Percentiles rank a stretch among this genome's conserved stretches.
phyloP scores from a whole-genome alignment of 92 coral and sea anemone species.

The Chrysogorgia sp. region DNA sequence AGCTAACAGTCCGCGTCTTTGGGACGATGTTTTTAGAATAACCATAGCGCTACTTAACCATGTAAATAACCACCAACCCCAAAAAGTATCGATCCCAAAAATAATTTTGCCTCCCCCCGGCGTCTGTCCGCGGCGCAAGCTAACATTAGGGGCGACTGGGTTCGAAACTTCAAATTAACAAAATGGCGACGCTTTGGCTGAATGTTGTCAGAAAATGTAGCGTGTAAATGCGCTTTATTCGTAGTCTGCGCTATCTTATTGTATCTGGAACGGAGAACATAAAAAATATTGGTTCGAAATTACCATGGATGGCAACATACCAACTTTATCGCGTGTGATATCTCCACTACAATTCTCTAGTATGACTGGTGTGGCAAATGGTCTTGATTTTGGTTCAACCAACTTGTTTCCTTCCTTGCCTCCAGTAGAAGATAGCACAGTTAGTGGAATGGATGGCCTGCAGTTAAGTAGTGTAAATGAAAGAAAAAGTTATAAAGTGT shows the following conservation, averaged over 20 bases:
- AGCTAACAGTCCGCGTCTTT: no score
- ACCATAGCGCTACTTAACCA: no score
- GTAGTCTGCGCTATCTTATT: background rate
- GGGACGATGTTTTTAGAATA: no score
- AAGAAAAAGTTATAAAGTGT: background rate
- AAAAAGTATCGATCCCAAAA: no score
- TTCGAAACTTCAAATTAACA: background rate
- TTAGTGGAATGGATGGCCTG: slow-evolving; percentile 10
- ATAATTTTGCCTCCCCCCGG: no score
- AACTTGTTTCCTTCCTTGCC: slow-evolving; percentile 36
- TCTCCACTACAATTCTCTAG: slow-evolving; percentile 27
- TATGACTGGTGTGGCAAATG: slow-evolving; percentile 26
- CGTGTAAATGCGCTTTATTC: background rate
- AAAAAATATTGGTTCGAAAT: slow-evolving; percentile 26
- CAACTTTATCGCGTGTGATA: slow-evolving; percentile 55
- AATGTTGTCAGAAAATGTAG: background rate
- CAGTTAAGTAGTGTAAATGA: background rate
- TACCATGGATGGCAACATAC: slow-evolving; percentile 84
- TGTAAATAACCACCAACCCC: no score
- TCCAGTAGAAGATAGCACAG: slow-evolving; percentile 3
- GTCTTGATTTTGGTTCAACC: slow-evolving; percentile 25
- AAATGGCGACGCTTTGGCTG: background rate
- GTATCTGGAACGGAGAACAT: background rate
- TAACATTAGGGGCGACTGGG: no score
- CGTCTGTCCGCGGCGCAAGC: no score